Evolutionary conservation across 2,113 vertebrate genomes (phyloP), one percentile per base, ranked within the genome.

Genomic region (Gulo gulo): DNA sequence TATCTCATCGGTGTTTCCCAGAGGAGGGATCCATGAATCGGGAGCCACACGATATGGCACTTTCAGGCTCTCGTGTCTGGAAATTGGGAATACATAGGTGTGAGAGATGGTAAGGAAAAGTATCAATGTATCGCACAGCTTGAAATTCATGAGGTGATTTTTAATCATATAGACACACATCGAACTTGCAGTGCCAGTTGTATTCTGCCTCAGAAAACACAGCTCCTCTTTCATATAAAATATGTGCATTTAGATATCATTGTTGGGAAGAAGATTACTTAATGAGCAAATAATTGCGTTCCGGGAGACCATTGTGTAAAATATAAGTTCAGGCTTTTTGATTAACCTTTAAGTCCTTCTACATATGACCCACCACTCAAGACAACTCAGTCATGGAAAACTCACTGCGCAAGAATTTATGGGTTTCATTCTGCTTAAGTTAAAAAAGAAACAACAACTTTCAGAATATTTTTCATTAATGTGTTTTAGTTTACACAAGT

Each of bases 231-330:
- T 47, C 34, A 91, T 67, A 76, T 36, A 84, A 95, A 57, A 10
- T 52, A 2, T 86, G 7, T 14, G 7, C 2, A 59, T 91, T 88
- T 26, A 50, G 63, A 71, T 47, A 65, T 78, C 79, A 71, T 65
- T 95, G 63, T 36, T 84, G 74, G 87, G 79, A 81, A 86, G 59
- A 21, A 76, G 57, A 29, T 91, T 63, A 45, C 36, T 42, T 88
- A 87, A 71, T 71, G 50, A 88, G 31, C 47, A 79, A 81, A 91
- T 85, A 74, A 84, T 52, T 85, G 34, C 84, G 85, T 65, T 76
- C 65, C 20, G 73, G 92, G 39, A 95, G 84, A 73, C 73, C 55
- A 39, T 55, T 59, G 15, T 36, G 45, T 34, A 92, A 36, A n/a
- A 21, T 50, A 24, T 23, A 52, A 47, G 24, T 50, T 20, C 14